Conservation (phyloP, 2,888 invertebrate species). For the Cordilura impudica region DNA sequence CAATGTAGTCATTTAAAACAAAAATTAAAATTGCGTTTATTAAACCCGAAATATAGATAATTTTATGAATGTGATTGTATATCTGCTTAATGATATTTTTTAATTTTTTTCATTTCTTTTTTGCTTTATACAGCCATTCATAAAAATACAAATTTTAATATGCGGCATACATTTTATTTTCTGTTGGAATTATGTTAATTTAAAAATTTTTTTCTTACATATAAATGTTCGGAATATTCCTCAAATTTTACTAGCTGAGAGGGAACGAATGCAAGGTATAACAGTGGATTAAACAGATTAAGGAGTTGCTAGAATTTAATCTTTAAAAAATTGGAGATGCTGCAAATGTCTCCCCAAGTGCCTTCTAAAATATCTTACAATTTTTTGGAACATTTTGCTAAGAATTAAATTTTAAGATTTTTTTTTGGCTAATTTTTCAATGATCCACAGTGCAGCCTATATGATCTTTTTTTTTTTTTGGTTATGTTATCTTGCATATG, state of each 20-base stretch:
- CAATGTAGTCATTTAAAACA: not conserved
- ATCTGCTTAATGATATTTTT: too few species aligned
- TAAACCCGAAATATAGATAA: constrained; percentile 39
- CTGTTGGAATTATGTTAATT: constrained; percentile 15
- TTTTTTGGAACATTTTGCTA: too few species aligned
- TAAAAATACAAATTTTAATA: constrained; percentile 26
- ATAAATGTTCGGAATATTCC: constrained; percentile 14
- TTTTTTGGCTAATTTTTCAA: too few species aligned
- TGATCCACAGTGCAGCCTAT: not conserved
- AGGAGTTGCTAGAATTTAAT: too few species aligned
- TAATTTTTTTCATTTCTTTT: constrained; percentile 41
- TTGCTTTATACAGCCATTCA: not conserved
- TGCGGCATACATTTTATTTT: constrained; percentile 13
- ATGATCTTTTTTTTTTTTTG: not conserved
- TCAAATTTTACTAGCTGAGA: not conserved
- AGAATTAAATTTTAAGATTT: too few species aligned
- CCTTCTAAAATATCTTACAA: too few species aligned
- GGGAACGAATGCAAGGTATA: too few species aligned
- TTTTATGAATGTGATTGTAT: too few species aligned
- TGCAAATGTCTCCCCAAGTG: too few species aligned
- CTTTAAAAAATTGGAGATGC: too few species aligned
- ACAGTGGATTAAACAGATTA: too few species aligned
- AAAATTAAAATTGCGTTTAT: constrained; percentile 32
- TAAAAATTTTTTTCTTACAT: constrained; percentile 9
- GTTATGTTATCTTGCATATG: not conserved